Evolutionary conservation across 1,140 invertebrate genomes (phyloP).

Genomic region (Rhopalosiphum padi): DNA sequence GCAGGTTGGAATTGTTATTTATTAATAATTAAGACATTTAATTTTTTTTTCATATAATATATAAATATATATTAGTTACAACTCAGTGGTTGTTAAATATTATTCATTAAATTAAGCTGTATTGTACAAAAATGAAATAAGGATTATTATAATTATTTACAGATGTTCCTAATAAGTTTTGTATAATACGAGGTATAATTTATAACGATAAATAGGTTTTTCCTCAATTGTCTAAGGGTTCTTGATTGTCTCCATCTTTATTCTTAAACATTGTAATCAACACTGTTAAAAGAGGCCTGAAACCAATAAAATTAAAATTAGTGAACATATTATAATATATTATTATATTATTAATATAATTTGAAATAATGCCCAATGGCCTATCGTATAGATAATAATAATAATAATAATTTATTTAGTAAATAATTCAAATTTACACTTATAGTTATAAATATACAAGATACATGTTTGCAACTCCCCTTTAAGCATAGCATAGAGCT

Average conservation of each 20-base stretch:
- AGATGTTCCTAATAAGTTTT: neutral
- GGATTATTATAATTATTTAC: neutral
- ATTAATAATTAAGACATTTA: neutral
- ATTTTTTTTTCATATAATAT: neutral
- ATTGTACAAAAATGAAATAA: too few species aligned
- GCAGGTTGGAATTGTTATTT: neutral
- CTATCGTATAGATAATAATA: neutral
- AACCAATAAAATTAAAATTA: neutral
- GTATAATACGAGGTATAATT: neutral
- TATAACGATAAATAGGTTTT: neutral
- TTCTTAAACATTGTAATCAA: constrained; percentile 53
- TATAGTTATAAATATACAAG: too few species aligned
- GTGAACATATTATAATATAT: neutral
- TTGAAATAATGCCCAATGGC: neutral
- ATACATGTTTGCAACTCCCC: too few species aligned
- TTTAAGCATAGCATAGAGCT: too few species aligned
- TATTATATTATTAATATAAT: too few species aligned
- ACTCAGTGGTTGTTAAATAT: neutral
- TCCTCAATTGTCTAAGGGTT: neutral
- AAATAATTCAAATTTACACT: too few species aligned
- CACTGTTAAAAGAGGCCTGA: constrained; percentile 44
- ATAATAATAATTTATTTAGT: too few species aligned
- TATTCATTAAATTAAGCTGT: neutral
- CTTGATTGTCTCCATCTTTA: neutral
- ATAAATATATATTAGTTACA: neutral